Evolutionary conservation across 2,113 vertebrate genomes (phyloP).

Genomic region (Carlito syrichta): DNA sequence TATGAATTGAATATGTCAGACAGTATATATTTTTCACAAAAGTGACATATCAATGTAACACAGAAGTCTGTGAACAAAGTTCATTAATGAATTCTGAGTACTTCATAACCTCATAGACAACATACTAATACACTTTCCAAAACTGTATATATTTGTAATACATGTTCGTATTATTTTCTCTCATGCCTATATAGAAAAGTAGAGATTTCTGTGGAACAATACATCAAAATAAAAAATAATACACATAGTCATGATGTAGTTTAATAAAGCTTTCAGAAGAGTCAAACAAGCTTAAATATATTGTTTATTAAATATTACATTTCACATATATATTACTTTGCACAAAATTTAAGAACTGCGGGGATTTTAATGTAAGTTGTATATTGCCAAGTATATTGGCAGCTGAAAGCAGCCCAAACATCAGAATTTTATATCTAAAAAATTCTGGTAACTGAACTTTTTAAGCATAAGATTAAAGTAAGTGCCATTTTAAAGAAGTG

Average conservation of each 20-base stretch:
- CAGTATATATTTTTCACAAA: not conserved
- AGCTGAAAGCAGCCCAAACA: not conserved
- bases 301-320: too few species aligned
- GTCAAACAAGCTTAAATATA: not conserved
- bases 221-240: not conserved
- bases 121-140: not conserved
- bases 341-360: not conserved
- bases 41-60: not conserved
- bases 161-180: not conserved
- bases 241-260: not conserved
- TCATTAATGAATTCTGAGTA: not conserved
- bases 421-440: not conserved
- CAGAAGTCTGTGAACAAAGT: not conserved
- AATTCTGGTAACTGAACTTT: constrained; percentile 3
- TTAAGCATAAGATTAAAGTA: constrained; percentile 32
- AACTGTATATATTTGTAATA: not conserved
- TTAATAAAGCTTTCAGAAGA: not conserved
- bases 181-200: not conserved
- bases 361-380: not conserved
- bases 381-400: constrained; percentile 24
- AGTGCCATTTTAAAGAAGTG: not conserved
- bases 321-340: too few species aligned
- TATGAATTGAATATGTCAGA: not conserved
- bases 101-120: not conserved
- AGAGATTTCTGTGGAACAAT: not conserved